These are phyloP conservation scores for Lepidonotus clava DNA, from an alignment of 2,888 invertebrate species.

Conservation along the genomic window DNA sequence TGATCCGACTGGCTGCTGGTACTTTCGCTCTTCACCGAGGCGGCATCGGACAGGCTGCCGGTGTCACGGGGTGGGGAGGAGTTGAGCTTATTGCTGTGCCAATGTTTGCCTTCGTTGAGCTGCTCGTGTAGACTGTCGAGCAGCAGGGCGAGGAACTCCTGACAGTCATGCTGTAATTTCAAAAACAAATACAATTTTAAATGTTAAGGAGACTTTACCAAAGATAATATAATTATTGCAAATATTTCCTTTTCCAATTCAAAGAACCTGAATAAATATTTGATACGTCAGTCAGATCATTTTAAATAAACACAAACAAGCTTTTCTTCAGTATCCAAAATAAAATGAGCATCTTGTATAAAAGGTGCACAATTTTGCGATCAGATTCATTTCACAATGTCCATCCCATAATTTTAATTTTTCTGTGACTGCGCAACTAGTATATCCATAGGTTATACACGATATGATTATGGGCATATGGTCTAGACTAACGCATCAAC, in stretches of 20 bases:
- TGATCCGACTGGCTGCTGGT: not conserved
- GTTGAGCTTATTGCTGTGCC: constrained; percentile 42
- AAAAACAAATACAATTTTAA: constrained; percentile 63
- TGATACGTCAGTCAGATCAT: not conserved
- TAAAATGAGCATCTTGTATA: no score
- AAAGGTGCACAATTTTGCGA: no score
- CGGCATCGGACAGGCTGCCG: not conserved
- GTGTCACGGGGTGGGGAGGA: not conserved
- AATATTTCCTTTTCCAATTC: no score
- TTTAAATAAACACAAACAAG: no score
- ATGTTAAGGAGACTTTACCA: not conserved
- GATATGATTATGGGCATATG: no score
- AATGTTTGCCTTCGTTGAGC: constrained; percentile 73
- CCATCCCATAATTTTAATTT: no score
- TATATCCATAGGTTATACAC: no score
- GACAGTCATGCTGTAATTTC: constrained; percentile 84
- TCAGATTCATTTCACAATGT: no score
- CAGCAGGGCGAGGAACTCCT: constrained; percentile 85
- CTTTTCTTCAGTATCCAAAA: no score
- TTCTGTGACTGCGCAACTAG: no score
- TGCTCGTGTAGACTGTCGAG: constrained; percentile 85
- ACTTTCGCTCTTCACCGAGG: not conserved
- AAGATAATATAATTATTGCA: not conserved
- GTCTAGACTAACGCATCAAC: no score
- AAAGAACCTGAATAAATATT: no score